Base-by-base conservation (phyloP, 53 echinoderm and acorn worm genomes). In the Luidia sarsii region DNA sequence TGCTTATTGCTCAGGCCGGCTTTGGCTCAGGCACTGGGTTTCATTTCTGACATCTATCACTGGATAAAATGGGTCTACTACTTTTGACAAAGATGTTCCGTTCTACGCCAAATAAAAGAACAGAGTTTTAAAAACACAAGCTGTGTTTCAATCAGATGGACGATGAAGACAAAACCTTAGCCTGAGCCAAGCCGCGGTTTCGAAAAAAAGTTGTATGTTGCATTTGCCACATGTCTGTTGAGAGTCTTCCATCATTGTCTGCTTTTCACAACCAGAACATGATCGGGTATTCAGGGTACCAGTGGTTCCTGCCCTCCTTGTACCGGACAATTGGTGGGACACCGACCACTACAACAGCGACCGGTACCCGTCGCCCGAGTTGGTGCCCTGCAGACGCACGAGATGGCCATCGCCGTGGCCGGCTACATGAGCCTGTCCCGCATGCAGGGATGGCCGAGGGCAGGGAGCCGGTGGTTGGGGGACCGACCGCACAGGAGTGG, bases 251-350 rank as follows among this genome's bases (percentile, higher is more conserved):
- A n/a, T n/a, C n/a, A n/a, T n/a, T n/a, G n/a, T n/a, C n/a, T n/a
- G n/a, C 9, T 27, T 71, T 60, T 60, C 29, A 21, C 38, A 33
- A 61, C 33, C 82, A 95, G 95, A 85, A 80, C 33, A 61, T 87
- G 45, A 90, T 86, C 18, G 67, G 87, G 7, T 72, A 87, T 48
- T 35, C 83, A 21, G 95, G 92, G 53, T 92, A 82, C 82, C 87
- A 92, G 85, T 95, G 95, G 95, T 87, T 95, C 50, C 52, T 95
- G 20, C 92, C 95, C 1, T 74, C 84, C 30, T 87, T 85, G 79
- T 95, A 90, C 43, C 80, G 10, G 65, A 84, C 45, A 69, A 54
- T 14, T 95, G 95, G 95, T 95, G 95, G 95, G 90, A 95, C 39
- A 86, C 92, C 11, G 92, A 95, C 68, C 85, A 65, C 48, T 89